A percentile compares a stretch with the other conserved stretches of the same genome.
phyloP scores from a whole-genome alignment of 2,797 vertebrate species.

The Aphelocoma californica region DNA sequence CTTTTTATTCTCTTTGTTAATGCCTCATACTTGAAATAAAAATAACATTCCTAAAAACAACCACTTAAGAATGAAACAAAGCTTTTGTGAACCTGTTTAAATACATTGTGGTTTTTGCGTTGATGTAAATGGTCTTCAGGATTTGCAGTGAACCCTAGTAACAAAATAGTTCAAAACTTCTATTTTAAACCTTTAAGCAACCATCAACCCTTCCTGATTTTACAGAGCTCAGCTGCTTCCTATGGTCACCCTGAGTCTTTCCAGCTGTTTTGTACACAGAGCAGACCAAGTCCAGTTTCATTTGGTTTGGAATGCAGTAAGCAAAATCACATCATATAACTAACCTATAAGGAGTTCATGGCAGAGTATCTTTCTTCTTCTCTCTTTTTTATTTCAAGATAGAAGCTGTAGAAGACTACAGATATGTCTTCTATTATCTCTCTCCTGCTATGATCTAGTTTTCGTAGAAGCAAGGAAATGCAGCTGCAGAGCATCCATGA shows the following conservation, averaged over 20 bases:
- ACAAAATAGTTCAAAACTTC: background rate
- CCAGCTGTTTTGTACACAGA: background rate
- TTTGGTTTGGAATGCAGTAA: background rate
- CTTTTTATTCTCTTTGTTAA: background rate
- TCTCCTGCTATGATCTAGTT: background rate
- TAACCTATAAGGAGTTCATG: background rate
- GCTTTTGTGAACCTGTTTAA: background rate
- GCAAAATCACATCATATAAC: background rate
- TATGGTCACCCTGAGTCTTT: background rate
- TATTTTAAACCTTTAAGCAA: background rate
- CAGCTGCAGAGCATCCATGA: background rate
- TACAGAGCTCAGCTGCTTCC: background rate
- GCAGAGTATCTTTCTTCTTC: background rate
- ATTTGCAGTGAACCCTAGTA: background rate
- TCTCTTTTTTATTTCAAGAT: background rate
- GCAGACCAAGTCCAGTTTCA: background rate
- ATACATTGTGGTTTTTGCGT: background rate
- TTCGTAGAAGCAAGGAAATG: background rate
- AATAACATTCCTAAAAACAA: background rate
- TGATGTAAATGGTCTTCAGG: background rate
- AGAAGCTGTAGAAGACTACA: background rate
- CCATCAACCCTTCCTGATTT: background rate
- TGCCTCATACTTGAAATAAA: background rate
- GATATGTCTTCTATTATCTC: background rate
- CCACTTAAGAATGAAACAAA: background rate